Evolutionary conservation across 2,113 vertebrate genomes (phyloP).

Genomic region (Struthio camelus): DNA sequence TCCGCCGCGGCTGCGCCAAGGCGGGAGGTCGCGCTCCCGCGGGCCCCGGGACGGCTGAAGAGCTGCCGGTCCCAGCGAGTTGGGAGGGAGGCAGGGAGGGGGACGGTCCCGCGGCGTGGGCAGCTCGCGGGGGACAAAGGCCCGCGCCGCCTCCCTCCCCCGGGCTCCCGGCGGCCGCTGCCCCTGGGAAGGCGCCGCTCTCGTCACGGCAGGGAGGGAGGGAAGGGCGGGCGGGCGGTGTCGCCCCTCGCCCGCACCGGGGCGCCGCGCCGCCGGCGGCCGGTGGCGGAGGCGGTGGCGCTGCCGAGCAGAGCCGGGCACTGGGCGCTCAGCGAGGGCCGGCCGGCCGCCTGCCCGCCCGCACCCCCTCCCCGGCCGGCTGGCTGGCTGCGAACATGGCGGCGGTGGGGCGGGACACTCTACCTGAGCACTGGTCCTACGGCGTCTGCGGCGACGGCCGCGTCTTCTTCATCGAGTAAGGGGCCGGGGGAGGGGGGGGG

Average conservation of each 20-base stretch:
- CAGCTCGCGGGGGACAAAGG: neutral
- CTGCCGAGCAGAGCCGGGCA: slow-evolving; percentile 9
- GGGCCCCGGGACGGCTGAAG: too few relatives aligned
- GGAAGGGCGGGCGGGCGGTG: neutral
- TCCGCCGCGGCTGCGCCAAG: neutral
- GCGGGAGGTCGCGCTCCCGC: neutral
- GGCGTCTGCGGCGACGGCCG: slow-evolving; percentile 92
- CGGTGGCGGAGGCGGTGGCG: neutral
- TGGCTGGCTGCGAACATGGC: slow-evolving; percentile 83
- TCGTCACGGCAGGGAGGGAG: too few relatives aligned
- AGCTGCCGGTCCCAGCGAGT: too few relatives aligned
- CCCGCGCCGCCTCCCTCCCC: neutral
- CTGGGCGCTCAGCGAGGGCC: neutral
- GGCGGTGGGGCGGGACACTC: slow-evolving; percentile 88
- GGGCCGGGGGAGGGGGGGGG: neutral
- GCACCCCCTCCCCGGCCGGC: neutral
- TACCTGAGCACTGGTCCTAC: slow-evolving; percentile 94
- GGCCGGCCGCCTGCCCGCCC: neutral
- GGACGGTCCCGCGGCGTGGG: neutral
- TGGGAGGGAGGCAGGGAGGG: neutral
- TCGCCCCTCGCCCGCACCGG: neutral
- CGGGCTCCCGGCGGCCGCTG: neutral
- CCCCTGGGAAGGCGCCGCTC: neutral
- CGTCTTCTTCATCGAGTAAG: slow-evolving; percentile 96
- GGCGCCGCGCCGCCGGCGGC: neutral